Conservation (phyloP, 2,888 invertebrate species). For the Rosalia funebris region DNA sequence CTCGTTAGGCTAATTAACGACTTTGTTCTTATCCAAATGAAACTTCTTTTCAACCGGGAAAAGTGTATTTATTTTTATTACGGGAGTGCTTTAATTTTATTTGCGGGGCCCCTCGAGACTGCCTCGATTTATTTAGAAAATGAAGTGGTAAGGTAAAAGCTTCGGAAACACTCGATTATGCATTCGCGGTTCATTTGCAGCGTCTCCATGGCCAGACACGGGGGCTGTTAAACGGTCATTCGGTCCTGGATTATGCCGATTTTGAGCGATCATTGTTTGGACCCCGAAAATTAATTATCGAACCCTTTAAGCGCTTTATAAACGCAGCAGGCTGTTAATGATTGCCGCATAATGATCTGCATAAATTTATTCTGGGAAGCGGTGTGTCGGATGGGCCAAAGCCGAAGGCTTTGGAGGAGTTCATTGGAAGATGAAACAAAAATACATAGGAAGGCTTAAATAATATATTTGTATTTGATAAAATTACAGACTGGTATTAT, state of each 20-base stretch:
- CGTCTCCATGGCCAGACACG: constrained; percentile 1
- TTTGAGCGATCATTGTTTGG: constrained; percentile 16
- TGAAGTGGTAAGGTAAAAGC: constrained; percentile 53
- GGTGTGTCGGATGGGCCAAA: too few species aligned
- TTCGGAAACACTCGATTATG: constrained; percentile 52
- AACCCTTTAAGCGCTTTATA: constrained; percentile 6
- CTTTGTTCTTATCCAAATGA: constrained; percentile 48
- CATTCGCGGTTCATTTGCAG: constrained; percentile 35
- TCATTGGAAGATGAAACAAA: too few species aligned
- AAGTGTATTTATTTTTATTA: constrained; percentile 50
- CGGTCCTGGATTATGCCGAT: constrained; percentile 5
- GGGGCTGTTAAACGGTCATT: constrained; percentile 22
- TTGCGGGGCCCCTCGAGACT: constrained; percentile 44
- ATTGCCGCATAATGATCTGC: neutral
- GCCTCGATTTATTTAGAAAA: constrained; percentile 51
- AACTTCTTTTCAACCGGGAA: constrained; percentile 42
- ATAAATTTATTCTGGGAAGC: too few species aligned
- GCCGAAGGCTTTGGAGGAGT: too few species aligned
- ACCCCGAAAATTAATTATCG: constrained; percentile 12
- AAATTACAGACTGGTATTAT: too few species aligned
- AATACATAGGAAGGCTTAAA: too few species aligned
- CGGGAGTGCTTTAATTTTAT: constrained; percentile 47
- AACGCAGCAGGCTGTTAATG: constrained; percentile 3
- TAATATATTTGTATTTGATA: too few species aligned
- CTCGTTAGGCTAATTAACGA: constrained; percentile 55